Percentiles rank a stretch among this genome's conserved stretches.
Evolutionary conservation across 2,888 invertebrate genomes (phyloP).

Genomic region (Ditula angustiorana): DNA sequence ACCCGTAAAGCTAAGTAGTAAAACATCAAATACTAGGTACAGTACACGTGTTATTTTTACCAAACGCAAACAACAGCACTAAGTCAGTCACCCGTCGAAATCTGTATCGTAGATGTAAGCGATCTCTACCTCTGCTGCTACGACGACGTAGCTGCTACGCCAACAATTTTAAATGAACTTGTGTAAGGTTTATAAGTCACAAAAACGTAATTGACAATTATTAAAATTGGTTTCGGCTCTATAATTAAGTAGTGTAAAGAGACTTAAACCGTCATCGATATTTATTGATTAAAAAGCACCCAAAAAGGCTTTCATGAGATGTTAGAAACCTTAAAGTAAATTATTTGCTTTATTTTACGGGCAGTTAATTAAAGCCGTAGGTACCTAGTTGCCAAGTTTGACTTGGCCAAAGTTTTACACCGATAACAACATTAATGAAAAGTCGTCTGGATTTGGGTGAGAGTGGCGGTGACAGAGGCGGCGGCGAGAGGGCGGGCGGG

Average conservation of each 20-base stretch:
- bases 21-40: too few species aligned
- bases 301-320: not conserved
- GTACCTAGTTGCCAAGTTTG: constrained; percentile 69
- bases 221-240: not conserved
- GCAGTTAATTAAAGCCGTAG: constrained; percentile 82
- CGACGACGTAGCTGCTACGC: constrained; percentile 14
- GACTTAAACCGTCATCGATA: not conserved
- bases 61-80: too few species aligned
- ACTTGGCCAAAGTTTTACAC: constrained; percentile 78
- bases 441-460: constrained; percentile 79
- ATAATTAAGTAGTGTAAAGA: not conserved
- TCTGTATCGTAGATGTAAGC: not conserved
- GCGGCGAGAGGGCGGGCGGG: constrained; percentile 54
- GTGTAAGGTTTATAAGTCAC: not conserved
- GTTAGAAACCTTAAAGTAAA: constrained; percentile 22
- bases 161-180: not conserved
- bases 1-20: too few species aligned
- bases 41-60: too few species aligned
- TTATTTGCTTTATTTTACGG: constrained; percentile 72
- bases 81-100: too few species aligned
- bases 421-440: constrained; percentile 84
- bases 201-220: not conserved
- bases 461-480: constrained; percentile 74
- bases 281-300: not conserved
- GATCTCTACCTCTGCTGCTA: too few species aligned